These are phyloP conservation scores for Drosophila azteca DNA, from an alignment of 1,140 invertebrate species.

Conservation along the genomic window DNA sequence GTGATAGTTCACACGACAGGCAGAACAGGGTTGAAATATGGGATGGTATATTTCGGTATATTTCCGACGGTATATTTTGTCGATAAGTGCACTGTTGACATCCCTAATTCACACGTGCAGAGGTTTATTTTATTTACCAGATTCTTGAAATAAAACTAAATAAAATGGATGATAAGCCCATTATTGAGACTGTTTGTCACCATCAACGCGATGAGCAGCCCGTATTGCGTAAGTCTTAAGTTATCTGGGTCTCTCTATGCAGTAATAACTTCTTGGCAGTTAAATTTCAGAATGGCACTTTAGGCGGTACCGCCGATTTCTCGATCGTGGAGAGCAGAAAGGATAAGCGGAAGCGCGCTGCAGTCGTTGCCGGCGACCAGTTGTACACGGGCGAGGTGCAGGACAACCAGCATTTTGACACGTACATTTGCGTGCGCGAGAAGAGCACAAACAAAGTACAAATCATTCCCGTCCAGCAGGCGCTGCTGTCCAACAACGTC, in stretches of 20 bases:
- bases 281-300: slow-evolving; percentile 74
- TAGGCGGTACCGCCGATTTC: slow-evolving; percentile 47
- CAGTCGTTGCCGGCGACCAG: slow-evolving; percentile 54
- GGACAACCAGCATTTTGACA: slow-evolving; percentile 53
- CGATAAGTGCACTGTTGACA: no score
- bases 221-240: slow-evolving; percentile 52
- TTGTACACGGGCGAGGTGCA: slow-evolving; percentile 52
- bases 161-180: slow-evolving; percentile 64
- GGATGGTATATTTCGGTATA: no score
- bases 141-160: neutral
- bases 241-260: neutral
- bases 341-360: slow-evolving; percentile 36
- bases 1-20: no score
- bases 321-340: slow-evolving; percentile 20
- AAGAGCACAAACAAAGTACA: slow-evolving; percentile 67
- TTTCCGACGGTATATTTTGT: no score
- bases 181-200: slow-evolving; percentile 46
- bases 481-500: slow-evolving; percentile 62
- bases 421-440: slow-evolving; percentile 67
- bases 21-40: no score
- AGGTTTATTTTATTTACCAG: slow-evolving; percentile 16
- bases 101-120: slow-evolving; percentile 28
- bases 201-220: slow-evolving; percentile 35
- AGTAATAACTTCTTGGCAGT: slow-evolving; percentile 30
- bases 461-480: slow-evolving; percentile 65